Evolutionary conservation across 2,113 vertebrate genomes (phyloP).

Genomic region (Microcebus tavaratra): DNA sequence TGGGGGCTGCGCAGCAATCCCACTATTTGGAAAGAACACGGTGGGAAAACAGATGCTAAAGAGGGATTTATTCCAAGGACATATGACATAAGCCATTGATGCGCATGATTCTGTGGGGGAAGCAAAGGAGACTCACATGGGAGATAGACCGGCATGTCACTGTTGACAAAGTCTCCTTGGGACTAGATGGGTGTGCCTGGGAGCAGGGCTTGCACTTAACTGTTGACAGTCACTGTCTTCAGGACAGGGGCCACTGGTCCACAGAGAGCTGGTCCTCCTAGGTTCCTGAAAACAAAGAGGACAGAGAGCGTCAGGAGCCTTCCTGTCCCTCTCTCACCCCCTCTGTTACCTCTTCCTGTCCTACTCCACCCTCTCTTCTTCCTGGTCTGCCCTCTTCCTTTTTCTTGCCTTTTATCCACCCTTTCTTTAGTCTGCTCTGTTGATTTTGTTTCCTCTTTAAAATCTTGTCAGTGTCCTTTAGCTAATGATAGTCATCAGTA

Average conservation of each 20-base stretch:
- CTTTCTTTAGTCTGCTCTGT: not conserved
- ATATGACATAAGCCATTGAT: not conserved
- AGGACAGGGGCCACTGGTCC: not conserved
- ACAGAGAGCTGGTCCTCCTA: not conserved
- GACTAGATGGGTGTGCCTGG: not conserved
- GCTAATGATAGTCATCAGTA: not conserved
- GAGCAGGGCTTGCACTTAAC: too few species aligned
- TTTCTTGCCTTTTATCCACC: not conserved
- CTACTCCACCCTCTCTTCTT: not conserved
- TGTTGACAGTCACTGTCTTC: not conserved
- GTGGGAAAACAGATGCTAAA: not conserved
- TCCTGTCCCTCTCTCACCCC: not conserved
- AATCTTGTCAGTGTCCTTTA: not conserved
- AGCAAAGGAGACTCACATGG: not conserved
- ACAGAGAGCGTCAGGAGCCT: not conserved
- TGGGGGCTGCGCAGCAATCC: not conserved
- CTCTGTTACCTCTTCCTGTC: not conserved
- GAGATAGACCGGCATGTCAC: not conserved
- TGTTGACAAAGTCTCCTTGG: not conserved
- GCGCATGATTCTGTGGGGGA: not conserved
- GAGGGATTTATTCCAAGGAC: not conserved
- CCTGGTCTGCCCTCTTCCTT: not conserved
- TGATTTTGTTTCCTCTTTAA: not conserved
- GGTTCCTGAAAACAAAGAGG: not conserved
- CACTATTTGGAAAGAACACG: fast-evolving